Base-by-base conservation (phyloP, 2,888 invertebrate genomes). In the Tortricodes alternella region DNA sequence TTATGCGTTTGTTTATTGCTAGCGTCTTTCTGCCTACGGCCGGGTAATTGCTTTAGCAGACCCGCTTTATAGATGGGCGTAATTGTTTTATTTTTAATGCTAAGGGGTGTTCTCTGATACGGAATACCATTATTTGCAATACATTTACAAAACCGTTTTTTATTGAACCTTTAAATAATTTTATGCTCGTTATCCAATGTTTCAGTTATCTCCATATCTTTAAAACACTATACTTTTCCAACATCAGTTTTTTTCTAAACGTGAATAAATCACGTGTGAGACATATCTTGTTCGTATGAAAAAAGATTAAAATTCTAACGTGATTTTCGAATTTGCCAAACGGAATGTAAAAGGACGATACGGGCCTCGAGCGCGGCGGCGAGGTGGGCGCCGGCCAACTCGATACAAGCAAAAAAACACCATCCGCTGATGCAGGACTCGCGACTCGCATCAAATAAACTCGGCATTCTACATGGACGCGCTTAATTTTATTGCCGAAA, bases 1-100 rank as follows among this genome's bases (percentile, higher is more conserved):
- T 69, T 73, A 68, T 71, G 65, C 64, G 67, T 65, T 72, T 71
- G 68, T 70, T 71, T 72, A 68, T 68, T 61, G 58, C 62, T 23
- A 46, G 60, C 58, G 48, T 57, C 61, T 53, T 49, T 61, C 50
- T 57, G 56, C 52, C 59, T 58, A 39, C 48, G 49, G 59, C 38
- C 27, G 32, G 58, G 63, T 65, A 62, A 63, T 65, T 67, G 62
- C 62, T 60, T 57, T 57, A 53, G 59, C 58, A 35, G 57, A 62
- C 61, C 52, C 60, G 53, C 52, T 67, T 60, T 51, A 44, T 56
- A 50, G 44, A 37, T 4, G 43, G 7, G 9, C 23, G 3, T 50
- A 44, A 50, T 56, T 56, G 43, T 15, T 37, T 50, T 41, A n/a
- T 41, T 51, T 44, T 37, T 21, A 48, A 55, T 49, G 13, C 21